Base-by-base conservation (phyloP, 1,140 invertebrate species). In the Coboldia fuscipes region DNA sequence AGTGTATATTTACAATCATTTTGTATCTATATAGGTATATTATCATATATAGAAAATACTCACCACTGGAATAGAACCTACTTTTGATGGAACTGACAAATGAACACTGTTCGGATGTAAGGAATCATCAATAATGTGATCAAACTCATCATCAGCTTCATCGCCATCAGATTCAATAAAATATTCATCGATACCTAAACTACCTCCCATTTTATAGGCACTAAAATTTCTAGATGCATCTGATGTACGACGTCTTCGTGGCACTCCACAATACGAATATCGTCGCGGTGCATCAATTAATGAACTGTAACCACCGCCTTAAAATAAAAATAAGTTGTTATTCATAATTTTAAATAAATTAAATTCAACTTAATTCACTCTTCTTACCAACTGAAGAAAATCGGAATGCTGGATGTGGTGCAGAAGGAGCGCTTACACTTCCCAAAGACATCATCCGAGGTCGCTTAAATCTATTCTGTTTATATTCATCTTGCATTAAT, bases 331-430 rank as follows among this genome's bases (percentile, higher is more conserved):
- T 3, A 14, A 27, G 12, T 4, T 23, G 22, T 23, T 7, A 23
- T 23, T 23, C 6, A 23, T 7, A 7, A 23, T 23, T 23, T 23
- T 23, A 12, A 7, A 12, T 6, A 7, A 12, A 23, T 23, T 23
- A 6, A 6, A 23, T 23, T 7, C 12, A 7, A 23, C 6, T 7
- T 7, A 7, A 7, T 23, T 24, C n/a, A n/a, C 23, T 19, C 21
- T 20, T 20, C 48, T 46, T 39, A 52, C 61, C 72, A 36, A 75
- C 65, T 5, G 74, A 78, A 7, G 71, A 70, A 44, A 75, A 76
- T 4, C 71, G 65, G 40, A 56, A 49, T 22, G 59, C 60, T 15
- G 51, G 52, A 42, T 58, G 57, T 20, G 60, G 45, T 40, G 58
- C 53, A 12, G 60, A 57, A 28, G 63, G 52, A 3, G 53, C 49